phyloP scores from a whole-genome alignment of 2,113 vertebrate genomes.

The Syngnathus floridae region DNA sequence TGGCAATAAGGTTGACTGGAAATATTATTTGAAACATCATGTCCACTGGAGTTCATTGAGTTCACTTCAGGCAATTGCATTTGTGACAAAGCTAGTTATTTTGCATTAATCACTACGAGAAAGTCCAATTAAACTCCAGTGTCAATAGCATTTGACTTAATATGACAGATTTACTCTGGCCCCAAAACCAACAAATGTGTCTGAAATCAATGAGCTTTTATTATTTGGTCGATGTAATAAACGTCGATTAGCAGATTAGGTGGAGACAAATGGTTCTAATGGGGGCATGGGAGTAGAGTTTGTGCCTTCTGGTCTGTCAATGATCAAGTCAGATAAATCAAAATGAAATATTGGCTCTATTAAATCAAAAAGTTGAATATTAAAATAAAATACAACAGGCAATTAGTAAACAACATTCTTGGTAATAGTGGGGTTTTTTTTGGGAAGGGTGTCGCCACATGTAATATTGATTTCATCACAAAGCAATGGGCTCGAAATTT shows the following conservation, averaged over 20 bases:
- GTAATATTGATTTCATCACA: not conserved
- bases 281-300: not conserved
- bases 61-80: not conserved
- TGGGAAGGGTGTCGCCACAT: not conserved
- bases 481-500: not conserved
- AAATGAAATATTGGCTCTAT: not conserved
- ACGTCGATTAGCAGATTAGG: not conserved
- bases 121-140: not conserved
- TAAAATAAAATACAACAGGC: not conserved
- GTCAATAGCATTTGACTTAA: constrained; percentile 17
- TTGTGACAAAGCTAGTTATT: not conserved
- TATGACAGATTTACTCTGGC: not conserved
- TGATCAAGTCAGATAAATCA: not conserved
- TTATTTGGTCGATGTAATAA: constrained; percentile 15
- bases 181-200: constrained; percentile 11
- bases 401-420: not conserved
- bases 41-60: not conserved
- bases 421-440: not conserved
- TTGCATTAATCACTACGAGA: not conserved
- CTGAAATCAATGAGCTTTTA: constrained; percentile 15
- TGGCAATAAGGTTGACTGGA: not conserved
- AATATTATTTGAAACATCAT: not conserved
- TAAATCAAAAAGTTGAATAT: not conserved
- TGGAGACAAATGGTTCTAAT: not conserved
- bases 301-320: not conserved